Percentiles rank a stretch among this genome's conserved stretches.
phyloP scores from a whole-genome alignment of 2,888 invertebrate genomes.

The Vanessa cardui region DNA sequence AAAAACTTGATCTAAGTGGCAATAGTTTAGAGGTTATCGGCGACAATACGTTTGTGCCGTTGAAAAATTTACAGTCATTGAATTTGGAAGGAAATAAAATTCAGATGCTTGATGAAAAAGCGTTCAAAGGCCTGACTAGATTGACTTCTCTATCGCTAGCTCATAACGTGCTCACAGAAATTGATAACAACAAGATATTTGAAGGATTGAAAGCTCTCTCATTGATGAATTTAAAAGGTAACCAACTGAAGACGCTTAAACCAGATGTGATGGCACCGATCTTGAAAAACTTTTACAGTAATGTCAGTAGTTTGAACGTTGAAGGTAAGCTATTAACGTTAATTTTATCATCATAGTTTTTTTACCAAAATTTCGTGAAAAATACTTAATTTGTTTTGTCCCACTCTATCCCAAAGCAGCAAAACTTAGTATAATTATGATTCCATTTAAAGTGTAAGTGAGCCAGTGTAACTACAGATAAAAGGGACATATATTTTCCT shows the following conservation, averaged over 20 bases:
- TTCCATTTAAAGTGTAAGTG: too few relatives aligned
- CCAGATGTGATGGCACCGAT: conserved; percentile 63
- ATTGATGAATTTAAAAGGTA: conserved; percentile 64
- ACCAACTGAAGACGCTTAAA: conserved; percentile 61
- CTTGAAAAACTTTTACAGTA: conserved; percentile 60
- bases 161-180: conserved; percentile 59
- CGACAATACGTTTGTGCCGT: conserved; percentile 86
- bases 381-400: too few relatives aligned
- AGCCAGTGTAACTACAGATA: too few relatives aligned
- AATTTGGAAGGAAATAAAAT: conserved; percentile 73
- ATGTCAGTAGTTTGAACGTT: conserved; percentile 60
- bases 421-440: too few relatives aligned
- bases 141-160: conserved; percentile 63
- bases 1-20: conserved; percentile 86
- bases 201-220: conserved; percentile 56
- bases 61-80: conserved; percentile 57
- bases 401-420: too few relatives aligned
- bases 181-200: conserved; percentile 64
- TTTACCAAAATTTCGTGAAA: not conserved
- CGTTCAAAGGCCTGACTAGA: conserved; percentile 64
- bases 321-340: conserved; percentile 58
- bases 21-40: conserved; percentile 90
- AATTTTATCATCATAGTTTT: too few relatives aligned
- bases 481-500: too few relatives aligned
- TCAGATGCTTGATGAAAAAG: conserved; percentile 73